phyloP scores from a whole-genome alignment of 2,113 vertebrate genomes.

The Empidonax traillii region DNA sequence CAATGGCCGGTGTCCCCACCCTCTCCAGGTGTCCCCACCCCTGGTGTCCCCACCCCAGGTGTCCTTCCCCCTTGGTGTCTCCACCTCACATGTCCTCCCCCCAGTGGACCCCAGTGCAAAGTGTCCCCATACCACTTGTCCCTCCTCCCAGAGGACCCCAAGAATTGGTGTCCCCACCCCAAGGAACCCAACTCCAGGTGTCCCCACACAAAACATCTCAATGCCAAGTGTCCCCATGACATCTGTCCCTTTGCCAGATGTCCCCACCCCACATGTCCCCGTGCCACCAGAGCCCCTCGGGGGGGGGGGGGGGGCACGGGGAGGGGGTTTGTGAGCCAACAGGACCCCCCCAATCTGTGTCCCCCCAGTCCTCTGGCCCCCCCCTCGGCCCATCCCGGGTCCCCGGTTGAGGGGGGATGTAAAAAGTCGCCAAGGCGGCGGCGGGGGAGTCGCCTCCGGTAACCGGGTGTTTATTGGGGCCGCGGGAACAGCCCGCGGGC shows the following conservation, averaged over 20 bases:
- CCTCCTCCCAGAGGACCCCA: too few species aligned
- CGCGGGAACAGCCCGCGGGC: constrained; percentile 38
- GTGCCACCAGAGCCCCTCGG: not conserved
- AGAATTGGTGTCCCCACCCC: too few species aligned
- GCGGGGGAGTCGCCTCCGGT: constrained; percentile 12
- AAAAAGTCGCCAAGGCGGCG: not conserved
- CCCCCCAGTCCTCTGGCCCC: not conserved
- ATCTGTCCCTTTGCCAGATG: not conserved
- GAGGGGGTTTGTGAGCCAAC: not conserved
- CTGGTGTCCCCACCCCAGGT: not conserved
- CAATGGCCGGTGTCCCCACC: rapidly evolving
- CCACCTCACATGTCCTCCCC: not conserved
- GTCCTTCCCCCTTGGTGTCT: not conserved
- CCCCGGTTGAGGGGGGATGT: not conserved
- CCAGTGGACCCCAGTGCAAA: too few species aligned
- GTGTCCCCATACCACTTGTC: not conserved
- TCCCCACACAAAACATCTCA: not conserved
- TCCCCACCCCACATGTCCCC: not conserved
- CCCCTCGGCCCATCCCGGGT: not conserved
- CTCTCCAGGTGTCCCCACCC: not conserved
- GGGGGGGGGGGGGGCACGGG: not conserved
- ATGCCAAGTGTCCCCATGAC: not conserved
- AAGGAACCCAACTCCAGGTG: rapidly evolving
- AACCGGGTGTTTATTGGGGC: constrained; percentile 48
- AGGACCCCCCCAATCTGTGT: not conserved